Percentiles rank a stretch among this genome's conserved stretches.
Conservation (phyloP, 2,797 vertebrate genomes). For the Martes flavigula region DNA sequence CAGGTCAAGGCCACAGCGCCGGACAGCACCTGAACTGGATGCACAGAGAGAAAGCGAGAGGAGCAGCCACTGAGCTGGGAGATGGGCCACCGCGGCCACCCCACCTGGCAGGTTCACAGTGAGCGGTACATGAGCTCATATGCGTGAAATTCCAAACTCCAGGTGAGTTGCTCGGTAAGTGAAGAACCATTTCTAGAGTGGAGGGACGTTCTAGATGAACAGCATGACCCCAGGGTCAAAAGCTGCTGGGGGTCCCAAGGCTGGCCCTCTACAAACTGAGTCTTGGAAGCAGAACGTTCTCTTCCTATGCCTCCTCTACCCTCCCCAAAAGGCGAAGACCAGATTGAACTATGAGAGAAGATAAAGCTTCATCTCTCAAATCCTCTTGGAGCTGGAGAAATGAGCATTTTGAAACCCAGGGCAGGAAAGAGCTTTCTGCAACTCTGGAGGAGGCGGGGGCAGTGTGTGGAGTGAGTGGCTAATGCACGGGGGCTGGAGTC, state of each 20-base stretch:
- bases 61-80: neutral
- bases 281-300: neutral
- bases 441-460: neutral
- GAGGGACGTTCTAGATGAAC: neutral
- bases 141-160: no score
- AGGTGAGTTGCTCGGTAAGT: neutral
- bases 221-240: neutral
- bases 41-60: neutral
- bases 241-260: neutral
- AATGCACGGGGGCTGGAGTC: accelerated
- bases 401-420: neutral
- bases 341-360: neutral
- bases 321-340: neutral
- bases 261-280: neutral
- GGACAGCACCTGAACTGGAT: accelerated
- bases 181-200: neutral
- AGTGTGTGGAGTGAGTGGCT: neutral
- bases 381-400: neutral
- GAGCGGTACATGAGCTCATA: neutral
- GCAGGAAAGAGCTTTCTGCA: neutral
- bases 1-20: neutral
- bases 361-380: neutral
- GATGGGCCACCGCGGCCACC: neutral
- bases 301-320: neutral
- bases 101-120: neutral